These are phyloP conservation scores for Pyxicephalus adspersus DNA, from an alignment of 2,113 vertebrate species.

Conservation along the genomic window DNA sequence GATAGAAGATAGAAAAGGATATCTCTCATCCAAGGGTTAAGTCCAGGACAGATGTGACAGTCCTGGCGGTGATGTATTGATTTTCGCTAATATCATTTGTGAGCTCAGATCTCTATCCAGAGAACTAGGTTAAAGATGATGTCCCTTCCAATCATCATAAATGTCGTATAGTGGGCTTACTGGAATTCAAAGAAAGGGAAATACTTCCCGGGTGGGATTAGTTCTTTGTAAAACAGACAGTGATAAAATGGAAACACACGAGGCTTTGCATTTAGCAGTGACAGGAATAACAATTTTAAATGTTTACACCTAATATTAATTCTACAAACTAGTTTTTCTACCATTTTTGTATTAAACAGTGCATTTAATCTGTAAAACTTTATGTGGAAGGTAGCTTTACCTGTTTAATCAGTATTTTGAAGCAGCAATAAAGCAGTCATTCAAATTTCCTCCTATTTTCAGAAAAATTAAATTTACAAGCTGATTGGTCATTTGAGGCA, in stretches of 20 bases:
- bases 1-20: too few species aligned
- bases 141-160: constrained; percentile 26
- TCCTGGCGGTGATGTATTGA: constrained; percentile 31
- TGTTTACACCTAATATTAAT: background rate
- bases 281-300: background rate
- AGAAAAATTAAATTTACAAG: too few species aligned
- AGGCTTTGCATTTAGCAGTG: background rate
- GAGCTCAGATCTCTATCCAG: constrained; percentile 22
- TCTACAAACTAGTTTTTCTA: background rate
- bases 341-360: background rate
- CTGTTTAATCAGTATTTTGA: too few species aligned
- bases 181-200: constrained; percentile 28
- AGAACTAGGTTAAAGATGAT: constrained; percentile 32
- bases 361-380: too few species aligned
- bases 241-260: background rate
- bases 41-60: constrained; percentile 10
- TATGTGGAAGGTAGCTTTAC: too few species aligned
- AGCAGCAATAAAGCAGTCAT: too few species aligned
- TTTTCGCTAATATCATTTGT: constrained; percentile 26
- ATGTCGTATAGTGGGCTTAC: constrained; percentile 42
- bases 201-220: constrained; percentile 4
- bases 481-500: too few species aligned
- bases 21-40: constrained; percentile 1
- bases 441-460: too few species aligned
- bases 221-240: background rate